Percentiles rank a stretch among this genome's conserved stretches.
Evolutionary conservation across 2,888 invertebrate genomes (phyloP).

Genomic region (Cephalotes varians): DNA sequence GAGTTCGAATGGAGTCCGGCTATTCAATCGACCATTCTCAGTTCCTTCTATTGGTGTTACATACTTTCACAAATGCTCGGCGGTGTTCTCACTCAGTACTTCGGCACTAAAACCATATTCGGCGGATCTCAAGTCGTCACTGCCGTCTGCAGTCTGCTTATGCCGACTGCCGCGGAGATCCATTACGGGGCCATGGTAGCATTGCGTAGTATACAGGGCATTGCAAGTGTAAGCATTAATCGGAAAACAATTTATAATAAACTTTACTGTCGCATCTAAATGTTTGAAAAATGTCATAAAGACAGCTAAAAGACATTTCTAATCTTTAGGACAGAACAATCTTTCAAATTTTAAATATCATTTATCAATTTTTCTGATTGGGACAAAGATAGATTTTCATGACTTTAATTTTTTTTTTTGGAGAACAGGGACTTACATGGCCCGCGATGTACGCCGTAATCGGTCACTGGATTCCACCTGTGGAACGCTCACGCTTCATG

Average conservation of each 20-base stretch:
- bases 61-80: constrained; percentile 90
- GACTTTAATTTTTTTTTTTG: constrained; percentile 13
- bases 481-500: constrained; percentile 91
- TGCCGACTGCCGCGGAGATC: constrained; percentile 89
- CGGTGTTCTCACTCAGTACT: constrained; percentile 90
- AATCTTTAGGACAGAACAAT: background rate
- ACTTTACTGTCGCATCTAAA: background rate
- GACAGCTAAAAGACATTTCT: background rate
- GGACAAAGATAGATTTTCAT: background rate
- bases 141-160: constrained; percentile 89
- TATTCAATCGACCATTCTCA: constrained; percentile 89
- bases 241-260: too few relatives aligned
- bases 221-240: constrained; percentile 88
- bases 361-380: background rate
- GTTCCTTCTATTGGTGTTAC: constrained; percentile 92
- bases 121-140: constrained; percentile 90
- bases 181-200: constrained; percentile 89
- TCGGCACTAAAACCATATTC: constrained; percentile 91
- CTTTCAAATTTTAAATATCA: background rate
- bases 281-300: background rate
- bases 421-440: constrained; percentile 89
- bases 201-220: constrained; percentile 89
- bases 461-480: constrained; percentile 91
- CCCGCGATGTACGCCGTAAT: constrained; percentile 92
- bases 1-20: constrained; percentile 89